Percentiles rank a stretch among this genome's conserved stretches.
phyloP scores from a whole-genome alignment of 2,113 vertebrate genomes.

The Oriolus oriolus region DNA sequence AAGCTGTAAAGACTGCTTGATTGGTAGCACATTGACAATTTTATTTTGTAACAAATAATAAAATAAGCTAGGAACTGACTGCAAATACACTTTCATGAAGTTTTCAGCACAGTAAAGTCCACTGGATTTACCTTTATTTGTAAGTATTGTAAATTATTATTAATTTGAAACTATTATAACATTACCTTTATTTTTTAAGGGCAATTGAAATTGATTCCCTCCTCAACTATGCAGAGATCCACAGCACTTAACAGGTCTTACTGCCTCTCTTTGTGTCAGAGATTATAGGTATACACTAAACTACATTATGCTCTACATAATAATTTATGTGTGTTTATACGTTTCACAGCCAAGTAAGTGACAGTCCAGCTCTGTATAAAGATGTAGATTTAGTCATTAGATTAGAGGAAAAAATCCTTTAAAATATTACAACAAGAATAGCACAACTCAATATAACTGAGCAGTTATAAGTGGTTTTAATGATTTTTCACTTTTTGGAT shows the following conservation, averaged over 20 bases:
- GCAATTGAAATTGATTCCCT: not conserved
- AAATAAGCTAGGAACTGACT: not conserved
- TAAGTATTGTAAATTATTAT: not conserved
- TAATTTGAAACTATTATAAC: not conserved
- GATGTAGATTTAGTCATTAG: not conserved
- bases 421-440: not conserved
- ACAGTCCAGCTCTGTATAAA: not conserved
- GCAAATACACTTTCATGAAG: not conserved
- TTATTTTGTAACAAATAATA: not conserved
- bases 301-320: not conserved
- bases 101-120: not conserved
- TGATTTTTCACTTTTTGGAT: slow-evolving; percentile 22
- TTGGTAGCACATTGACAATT: not conserved
- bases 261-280: not conserved
- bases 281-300: not conserved
- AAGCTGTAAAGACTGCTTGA: not conserved
- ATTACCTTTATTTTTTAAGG: not conserved
- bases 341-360: not conserved
- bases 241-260: not conserved
- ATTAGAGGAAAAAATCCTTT: not conserved
- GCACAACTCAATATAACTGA: slow-evolving; percentile 26
- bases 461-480: slow-evolving; percentile 46
- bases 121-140: not conserved
- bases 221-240: not conserved
- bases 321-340: not conserved